Base-by-base conservation (phyloP, 2,113 vertebrate species). In the Anoura caudifer region DNA sequence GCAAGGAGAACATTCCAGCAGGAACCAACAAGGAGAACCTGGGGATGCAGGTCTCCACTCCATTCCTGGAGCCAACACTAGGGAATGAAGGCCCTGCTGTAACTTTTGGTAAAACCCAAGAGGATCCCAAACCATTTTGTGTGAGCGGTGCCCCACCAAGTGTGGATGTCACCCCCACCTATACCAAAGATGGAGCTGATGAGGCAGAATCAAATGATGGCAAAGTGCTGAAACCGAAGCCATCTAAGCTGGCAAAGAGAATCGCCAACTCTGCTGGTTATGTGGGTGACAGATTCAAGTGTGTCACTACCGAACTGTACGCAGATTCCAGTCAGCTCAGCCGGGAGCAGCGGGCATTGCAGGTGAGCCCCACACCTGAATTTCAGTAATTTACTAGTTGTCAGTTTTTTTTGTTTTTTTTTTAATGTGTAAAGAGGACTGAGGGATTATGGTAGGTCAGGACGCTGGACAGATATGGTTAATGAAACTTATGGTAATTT, bases 221-320 rank as follows among this genome's bases (percentile, higher is more conserved):
- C 98, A 99, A 99, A 98, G 98, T 98, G 69, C 95, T 99, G 86
- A 99, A 99, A 98, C 98, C 98, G 96, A 99, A 99, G 98, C 98
- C 98, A 0, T 99, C 98, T 4, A 99, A 99, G 95, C 91, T 99
- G 98, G 99, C 99, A 87, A 99, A 99, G 97, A 98, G 99, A 98
- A 99, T 99, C 0, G 99, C 99, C 36, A 99, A 99, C 98, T 99
- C 99, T 31, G 99, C 99, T 0, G 99, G 99, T 98, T 99, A 99
- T 5, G 99, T 99, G 98, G 99, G 99, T 92, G 99, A 99, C 98
- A 99, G 99, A 92, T 99, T 99, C 99, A 99, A 99, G 98, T 99
- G 99, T 82, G 99, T 99, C 98, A 99, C 99, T 41, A 99, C 99
- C 0, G 99, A 99, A 97, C 99, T 99, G 97, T 99, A 99, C 1